Evolutionary conservation across 2,888 invertebrate species (phyloP), one percentile per base, ranked within the genome.

Genomic region (Quadriops clusia): DNA sequence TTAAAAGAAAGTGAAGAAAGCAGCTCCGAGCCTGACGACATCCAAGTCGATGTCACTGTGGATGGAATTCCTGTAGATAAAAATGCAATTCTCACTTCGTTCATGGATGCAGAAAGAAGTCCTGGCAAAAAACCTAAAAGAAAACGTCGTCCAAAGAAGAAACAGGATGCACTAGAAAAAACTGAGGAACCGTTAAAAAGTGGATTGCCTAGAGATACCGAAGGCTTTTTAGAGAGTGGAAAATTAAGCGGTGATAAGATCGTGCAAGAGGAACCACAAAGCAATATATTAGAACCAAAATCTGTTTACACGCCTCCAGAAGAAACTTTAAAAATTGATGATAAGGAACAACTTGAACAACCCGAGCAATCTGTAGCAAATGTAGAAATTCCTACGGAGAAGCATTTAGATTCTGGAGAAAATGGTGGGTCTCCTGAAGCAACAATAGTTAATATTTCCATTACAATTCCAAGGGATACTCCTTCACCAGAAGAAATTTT

Each of bases 11-110:
- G n/a, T 5, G 32, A 28, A 11, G 23, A n/a, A n/a, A 22, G 32
- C 4, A 38, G 32, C 5, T 36, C 26, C 3, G 38, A 36, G 14
- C 40, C 37, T 14, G 32, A 33, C 4, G 41, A 42, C n/a, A 18
- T 32, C 6, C 18, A 26, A 9, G 33, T 56, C 3, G 40, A 50
- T 34, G 49, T 60, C 8, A 46, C 50, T 17, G 43, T 57, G 4
- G 53, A 54, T 28, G 54, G 49, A 24, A 36, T 49, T 21, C 33
- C 42, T 12, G 25, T 48, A 4, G 41, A 45, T 21, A 46, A 49
- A 39, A 43, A 44, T 28, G 37, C 42, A 10, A 30, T 40, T n/a
- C n/a, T n/a, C n/a, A n/a, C n/a, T n/a, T n/a, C n/a, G n/a, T n/a
- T n/a, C n/a, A n/a, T n/a, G n/a, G n/a, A n/a, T n/a, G n/a, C n/a